A percentile compares a stretch with the other conserved stretches of the same genome.
Evolutionary conservation across 2,797 vertebrate species (phyloP).

Genomic region (Discoglossus pictus): DNA sequence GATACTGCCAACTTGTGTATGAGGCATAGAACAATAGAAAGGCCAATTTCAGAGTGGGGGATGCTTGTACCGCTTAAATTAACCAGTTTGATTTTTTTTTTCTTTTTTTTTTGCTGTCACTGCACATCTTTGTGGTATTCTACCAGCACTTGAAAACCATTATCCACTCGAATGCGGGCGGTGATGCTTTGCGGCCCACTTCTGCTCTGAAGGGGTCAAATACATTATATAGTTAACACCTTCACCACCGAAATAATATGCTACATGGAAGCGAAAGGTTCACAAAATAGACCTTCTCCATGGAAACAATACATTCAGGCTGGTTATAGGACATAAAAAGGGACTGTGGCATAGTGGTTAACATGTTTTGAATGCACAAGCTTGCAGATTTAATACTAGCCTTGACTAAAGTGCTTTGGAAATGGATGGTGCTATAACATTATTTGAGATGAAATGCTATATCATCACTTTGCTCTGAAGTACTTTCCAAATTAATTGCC

Average conservation of each 20-base stretch:
- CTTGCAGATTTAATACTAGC: constrained; percentile 16
- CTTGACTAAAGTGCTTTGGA: constrained; percentile 8
- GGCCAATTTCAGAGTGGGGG: constrained; percentile 8
- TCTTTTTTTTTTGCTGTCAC: constrained; percentile 36
- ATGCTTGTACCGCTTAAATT: constrained; percentile 22
- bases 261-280: background rate
- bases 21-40: constrained; percentile 41
- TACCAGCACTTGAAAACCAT: constrained; percentile 37
- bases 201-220: constrained; percentile 41
- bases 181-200: constrained; percentile 37
- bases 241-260: constrained; percentile 18
- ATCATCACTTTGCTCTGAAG: constrained; percentile 19
- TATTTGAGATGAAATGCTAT: constrained; percentile 15
- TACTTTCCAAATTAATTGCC: constrained; percentile 20
- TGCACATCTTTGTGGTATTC: constrained; percentile 38
- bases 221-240: constrained; percentile 37
- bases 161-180: constrained; percentile 42
- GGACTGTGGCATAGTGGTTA: constrained; percentile 5
- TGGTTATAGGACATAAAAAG: constrained; percentile 7
- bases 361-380: constrained; percentile 20
- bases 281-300: constrained; percentile 21
- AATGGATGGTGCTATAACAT: constrained; percentile 5
- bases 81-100: constrained; percentile 38
- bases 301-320: constrained; percentile 31
- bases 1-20: constrained; percentile 31